These are phyloP conservation scores for Sepioteuthis lessoniana DNA, from an alignment of 2,888 invertebrate species.

Conservation along the genomic window DNA sequence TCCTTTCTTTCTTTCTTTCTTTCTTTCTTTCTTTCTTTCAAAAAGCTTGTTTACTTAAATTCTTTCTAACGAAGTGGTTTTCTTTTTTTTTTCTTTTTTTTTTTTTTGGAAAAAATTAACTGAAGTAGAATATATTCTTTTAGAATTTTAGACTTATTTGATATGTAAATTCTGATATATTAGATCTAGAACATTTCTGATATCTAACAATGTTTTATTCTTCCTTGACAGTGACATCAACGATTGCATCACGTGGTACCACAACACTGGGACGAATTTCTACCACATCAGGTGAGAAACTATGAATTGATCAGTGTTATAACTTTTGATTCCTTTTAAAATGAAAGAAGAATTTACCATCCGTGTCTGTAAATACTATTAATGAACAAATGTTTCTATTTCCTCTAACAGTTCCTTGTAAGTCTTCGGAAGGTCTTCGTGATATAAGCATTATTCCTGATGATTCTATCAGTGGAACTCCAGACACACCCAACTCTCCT, in stretches of 20 bases:
- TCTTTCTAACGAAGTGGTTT: too few species aligned
- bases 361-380: neutral
- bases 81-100: too few species aligned
- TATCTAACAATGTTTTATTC: neutral
- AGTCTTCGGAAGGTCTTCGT: neutral
- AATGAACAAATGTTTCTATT: neutral
- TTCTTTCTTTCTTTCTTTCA: too few species aligned
- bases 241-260: neutral
- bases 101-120: too few species aligned
- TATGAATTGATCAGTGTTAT: too few species aligned
- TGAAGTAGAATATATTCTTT: too few species aligned
- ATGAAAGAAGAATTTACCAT: too few species aligned
- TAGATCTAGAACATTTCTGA: neutral
- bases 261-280: neutral
- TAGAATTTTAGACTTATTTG: too few species aligned
- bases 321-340: too few species aligned
- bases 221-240: neutral
- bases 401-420: neutral
- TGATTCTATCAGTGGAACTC: neutral
- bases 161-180: too few species aligned
- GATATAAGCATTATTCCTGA: conserved; percentile 40
- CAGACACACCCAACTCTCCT: neutral
- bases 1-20: too few species aligned
- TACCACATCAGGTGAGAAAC: neutral
- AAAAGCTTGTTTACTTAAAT: too few species aligned